phyloP scores from a whole-genome alignment of 2,888 invertebrate species.

The Aphelenchoides bicaudatus region DNA sequence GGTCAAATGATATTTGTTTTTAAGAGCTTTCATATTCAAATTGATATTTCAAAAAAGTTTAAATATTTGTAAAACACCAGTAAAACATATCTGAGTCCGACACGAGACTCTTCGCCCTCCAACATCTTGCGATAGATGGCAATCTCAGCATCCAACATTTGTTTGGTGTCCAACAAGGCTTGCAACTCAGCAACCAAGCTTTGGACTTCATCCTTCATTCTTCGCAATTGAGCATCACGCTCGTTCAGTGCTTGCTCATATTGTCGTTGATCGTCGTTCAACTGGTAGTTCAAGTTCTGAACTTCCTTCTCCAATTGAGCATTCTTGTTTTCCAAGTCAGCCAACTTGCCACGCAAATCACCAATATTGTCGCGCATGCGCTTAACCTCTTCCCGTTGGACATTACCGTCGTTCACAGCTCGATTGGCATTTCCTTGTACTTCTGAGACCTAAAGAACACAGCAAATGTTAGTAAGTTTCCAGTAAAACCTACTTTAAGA shows the following conservation, averaged over 20 bases:
- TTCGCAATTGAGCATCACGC: constrained; percentile 49
- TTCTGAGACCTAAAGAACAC: too few species aligned
- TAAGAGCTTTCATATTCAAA: neutral
- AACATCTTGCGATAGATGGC: constrained; percentile 65
- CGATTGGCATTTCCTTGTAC: constrained; percentile 60
- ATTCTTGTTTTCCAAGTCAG: constrained; percentile 58
- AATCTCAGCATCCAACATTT: constrained; percentile 65
- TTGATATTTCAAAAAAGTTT: constrained; percentile 13
- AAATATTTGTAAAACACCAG: constrained; percentile 16
- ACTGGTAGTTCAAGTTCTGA: constrained; percentile 58
- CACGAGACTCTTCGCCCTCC: constrained; percentile 63
- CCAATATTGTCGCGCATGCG: constrained; percentile 60
- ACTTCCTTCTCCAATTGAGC: constrained; percentile 62
- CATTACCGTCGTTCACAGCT: constrained; percentile 61
- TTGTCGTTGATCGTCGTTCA: constrained; percentile 61
- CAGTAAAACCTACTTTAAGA: too few species aligned
- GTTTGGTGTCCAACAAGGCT: constrained; percentile 63
- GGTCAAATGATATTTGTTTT: constrained; percentile 26
- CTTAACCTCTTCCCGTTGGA: constrained; percentile 62
- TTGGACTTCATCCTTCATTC: constrained; percentile 53
- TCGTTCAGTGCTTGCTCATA: constrained; percentile 62
- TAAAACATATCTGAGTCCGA: constrained; percentile 23
- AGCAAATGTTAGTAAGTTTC: too few species aligned
- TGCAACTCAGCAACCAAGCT: constrained; percentile 54
- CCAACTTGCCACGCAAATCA: constrained; percentile 59